Conservation (phyloP, 2,888 invertebrate species). For the Muscina levida region DNA sequence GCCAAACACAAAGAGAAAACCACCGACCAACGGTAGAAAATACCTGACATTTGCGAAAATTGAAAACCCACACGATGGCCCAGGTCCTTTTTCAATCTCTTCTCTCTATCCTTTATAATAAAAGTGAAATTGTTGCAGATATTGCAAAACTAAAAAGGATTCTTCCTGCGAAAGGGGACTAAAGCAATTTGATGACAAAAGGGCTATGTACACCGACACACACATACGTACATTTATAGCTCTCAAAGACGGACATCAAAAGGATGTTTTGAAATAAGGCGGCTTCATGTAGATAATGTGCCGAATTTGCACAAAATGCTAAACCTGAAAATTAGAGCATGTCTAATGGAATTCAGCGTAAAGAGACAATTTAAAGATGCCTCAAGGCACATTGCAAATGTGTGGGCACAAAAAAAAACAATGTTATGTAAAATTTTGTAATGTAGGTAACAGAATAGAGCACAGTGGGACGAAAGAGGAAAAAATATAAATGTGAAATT, state of each 20-base stretch:
- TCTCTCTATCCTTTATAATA: constrained; percentile 43
- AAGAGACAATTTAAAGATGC: not conserved
- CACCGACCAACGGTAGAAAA: constrained; percentile 57
- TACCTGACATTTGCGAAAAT: constrained; percentile 73
- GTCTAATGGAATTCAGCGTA: constrained; percentile 42
- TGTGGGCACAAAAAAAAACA: not conserved
- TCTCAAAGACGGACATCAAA: not conserved
- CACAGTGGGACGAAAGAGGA: not conserved
- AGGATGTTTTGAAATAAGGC: constrained; percentile 44
- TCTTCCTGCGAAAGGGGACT: constrained; percentile 46
- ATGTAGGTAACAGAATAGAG: too few relatives aligned
- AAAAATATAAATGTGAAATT: not conserved
- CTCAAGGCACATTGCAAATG: too few relatives aligned
- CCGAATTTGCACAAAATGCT: constrained; percentile 36
- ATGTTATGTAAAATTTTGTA: constrained; percentile 58
- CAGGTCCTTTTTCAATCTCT: too few relatives aligned
- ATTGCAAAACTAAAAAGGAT: constrained; percentile 50
- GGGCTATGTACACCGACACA: constrained; percentile 32
- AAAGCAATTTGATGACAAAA: constrained; percentile 35
- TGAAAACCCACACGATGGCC: not conserved
- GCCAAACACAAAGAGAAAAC: constrained; percentile 54
- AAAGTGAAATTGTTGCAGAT: constrained; percentile 46
- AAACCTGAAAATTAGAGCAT: constrained; percentile 53
- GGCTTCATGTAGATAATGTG: constrained; percentile 43
- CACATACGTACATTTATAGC: not conserved